Evolutionary conservation across 1,140 invertebrate species (phyloP), one percentile per base, ranked within the genome.

Genomic region (Tenebrio molitor): DNA sequence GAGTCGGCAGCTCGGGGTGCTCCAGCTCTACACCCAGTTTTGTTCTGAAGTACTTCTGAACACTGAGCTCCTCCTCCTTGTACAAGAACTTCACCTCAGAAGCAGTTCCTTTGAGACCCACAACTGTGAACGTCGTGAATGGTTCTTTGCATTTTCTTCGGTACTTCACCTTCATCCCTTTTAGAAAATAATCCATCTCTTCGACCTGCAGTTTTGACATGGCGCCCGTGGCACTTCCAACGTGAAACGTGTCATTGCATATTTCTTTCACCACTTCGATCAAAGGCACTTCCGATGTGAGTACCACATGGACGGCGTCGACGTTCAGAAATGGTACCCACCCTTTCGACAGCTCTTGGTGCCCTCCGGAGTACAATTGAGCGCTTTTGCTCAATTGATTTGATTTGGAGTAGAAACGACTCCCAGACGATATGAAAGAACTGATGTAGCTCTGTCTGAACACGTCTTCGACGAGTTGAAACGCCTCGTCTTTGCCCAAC

Each of bases 401-500:
- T 5, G 29, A 33, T 33, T 6, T 6, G 12, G 12, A 3, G 12
- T 41, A 46, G 16, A 82, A 85, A 3, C 84, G 84, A 15, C 84
- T 77, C 8, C 85, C 84, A 1, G 80, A 79, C 8, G 41, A 42
- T 12, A 83, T 79, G 69, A 84, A 85, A 2, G 73, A 76, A 17
- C 82, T 76, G 6, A 85, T 63, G 16, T 84, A 86, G 8, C 81
- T 87, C 74, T 91, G 89, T 66, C 91, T 86, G 72, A 97, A 86
- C 36, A 97, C 91, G 0, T 97, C 89, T 81, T 97, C 95, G 0
- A 97, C 80, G 42, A 91, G 93, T 83, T 93, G 92, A 10, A 94
- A 81, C 0, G 87, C 86, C 33, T 91, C 89, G 78, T 89, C 88
- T 2, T 93, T 91, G 21, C 71, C 19, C 65, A 71, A 66, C 53